Percentiles rank a stretch among this genome's conserved stretches.
Conservation (phyloP, 1,140 invertebrate genomes). For the Sminthurides bifidus region DNA sequence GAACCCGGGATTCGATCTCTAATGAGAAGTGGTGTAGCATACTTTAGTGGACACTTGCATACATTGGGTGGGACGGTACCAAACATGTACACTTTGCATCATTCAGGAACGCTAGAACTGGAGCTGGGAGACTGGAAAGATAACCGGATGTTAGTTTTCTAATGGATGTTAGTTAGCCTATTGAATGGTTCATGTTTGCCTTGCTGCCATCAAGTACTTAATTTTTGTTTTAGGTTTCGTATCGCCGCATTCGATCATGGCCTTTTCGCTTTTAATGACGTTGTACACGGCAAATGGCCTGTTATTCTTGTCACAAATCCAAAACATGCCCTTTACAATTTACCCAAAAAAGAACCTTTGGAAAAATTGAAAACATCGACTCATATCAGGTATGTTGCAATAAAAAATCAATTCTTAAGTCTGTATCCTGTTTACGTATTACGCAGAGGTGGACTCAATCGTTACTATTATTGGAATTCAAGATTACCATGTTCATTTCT, state of each 20-base stretch:
- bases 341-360: slow-evolving; percentile 61
- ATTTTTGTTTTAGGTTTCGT: slow-evolving; percentile 50
- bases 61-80: slow-evolving; percentile 54
- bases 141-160: slow-evolving; percentile 58
- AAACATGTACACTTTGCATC: slow-evolving; percentile 77
- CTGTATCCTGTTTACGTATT: neutral
- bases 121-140: slow-evolving; percentile 92
- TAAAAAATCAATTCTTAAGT: neutral
- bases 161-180: too few relatives aligned
- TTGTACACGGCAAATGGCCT: slow-evolving; percentile 64
- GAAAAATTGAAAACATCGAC: slow-evolving; percentile 55
- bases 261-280: slow-evolving; percentile 75
- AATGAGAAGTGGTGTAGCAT: slow-evolving; percentile 51
- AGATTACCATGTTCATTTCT: slow-evolving; percentile 14
- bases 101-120: slow-evolving; percentile 57
- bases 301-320: slow-evolving; percentile 77
- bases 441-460: neutral
- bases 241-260: slow-evolving; percentile 77
- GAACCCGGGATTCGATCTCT: slow-evolving; percentile 41
- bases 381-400: slow-evolving; percentile 53
- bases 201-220: neutral
- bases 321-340: slow-evolving; percentile 61
- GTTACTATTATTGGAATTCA: neutral
- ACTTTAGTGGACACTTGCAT: slow-evolving; percentile 89
- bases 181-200: neutral